Conservation (phyloP, 2,888 invertebrate genomes). For the Embidobia sp. region DNA sequence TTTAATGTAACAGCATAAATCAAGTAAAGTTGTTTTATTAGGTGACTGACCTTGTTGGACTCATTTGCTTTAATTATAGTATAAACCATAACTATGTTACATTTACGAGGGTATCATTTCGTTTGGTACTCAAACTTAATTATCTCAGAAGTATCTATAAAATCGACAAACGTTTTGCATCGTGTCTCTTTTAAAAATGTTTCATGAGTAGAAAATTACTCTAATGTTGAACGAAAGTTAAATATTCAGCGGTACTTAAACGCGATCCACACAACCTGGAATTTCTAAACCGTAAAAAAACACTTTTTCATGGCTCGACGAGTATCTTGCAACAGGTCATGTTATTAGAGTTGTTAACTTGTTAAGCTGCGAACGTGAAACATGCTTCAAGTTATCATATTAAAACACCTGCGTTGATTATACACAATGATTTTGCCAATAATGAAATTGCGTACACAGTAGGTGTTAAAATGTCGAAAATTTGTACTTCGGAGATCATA, state of each 20-base stretch:
- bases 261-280: conserved; percentile 51
- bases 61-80: conserved; percentile 64
- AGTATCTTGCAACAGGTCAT: conserved; percentile 53
- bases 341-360: conserved; percentile 59
- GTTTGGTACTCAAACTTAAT: conserved; percentile 60
- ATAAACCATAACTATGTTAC: conserved; percentile 64
- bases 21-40: conserved; percentile 64
- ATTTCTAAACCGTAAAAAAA: conserved; percentile 59
- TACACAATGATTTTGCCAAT: conserved; percentile 41
- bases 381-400: conserved; percentile 43
- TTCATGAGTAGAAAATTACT: conserved; percentile 55
- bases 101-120: conserved; percentile 61
- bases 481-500: neutral
- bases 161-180: conserved; percentile 61
- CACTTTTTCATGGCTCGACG: conserved; percentile 57
- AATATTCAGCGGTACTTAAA: conserved; percentile 55
- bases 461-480: conserved; percentile 22
- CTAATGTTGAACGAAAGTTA: conserved; percentile 57
- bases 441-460: conserved; percentile 25
- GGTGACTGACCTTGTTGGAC: conserved; percentile 63
- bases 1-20: conserved; percentile 60
- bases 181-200: conserved; percentile 51
- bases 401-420: conserved; percentile 53
- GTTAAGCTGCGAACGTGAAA: conserved; percentile 52
- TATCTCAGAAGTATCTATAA: conserved; percentile 61